Conservation (phyloP, 2,888 invertebrate species). For the Erebia aethiops region DNA sequence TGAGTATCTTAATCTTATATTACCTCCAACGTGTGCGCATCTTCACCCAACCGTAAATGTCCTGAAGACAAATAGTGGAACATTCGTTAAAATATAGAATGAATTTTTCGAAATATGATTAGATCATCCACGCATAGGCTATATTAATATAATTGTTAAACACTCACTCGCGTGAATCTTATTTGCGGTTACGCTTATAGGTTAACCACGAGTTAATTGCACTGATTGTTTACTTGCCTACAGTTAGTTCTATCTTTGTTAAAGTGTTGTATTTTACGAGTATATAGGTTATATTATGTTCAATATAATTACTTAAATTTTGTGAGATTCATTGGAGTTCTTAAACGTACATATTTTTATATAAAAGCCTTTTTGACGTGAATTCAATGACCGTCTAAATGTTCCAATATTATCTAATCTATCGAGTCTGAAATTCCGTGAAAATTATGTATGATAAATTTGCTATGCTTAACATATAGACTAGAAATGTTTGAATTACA, state of each 20-base stretch:
- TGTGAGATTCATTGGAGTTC: background rate
- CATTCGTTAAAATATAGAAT: constrained; percentile 23
- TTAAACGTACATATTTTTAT: background rate
- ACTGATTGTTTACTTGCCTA: background rate
- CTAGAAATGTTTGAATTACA: too few species aligned
- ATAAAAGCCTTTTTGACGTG: background rate
- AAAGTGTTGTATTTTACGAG: background rate
- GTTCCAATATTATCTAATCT: too few species aligned
- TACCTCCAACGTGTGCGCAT: constrained; percentile 41
- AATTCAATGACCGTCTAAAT: too few species aligned
- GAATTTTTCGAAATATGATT: background rate
- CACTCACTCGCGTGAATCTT: background rate
- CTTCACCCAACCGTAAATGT: constrained; percentile 42
- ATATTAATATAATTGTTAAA: background rate
- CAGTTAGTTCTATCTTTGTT: background rate
- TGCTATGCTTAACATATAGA: too few species aligned
- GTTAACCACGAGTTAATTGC: too few species aligned
- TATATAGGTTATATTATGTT: background rate
- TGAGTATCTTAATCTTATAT: constrained; percentile 30
- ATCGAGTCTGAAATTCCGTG: too few species aligned
- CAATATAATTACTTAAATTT: background rate
- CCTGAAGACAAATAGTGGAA: constrained; percentile 40
- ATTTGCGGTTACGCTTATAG: too few species aligned
- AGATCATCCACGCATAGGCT: background rate
- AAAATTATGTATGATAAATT: too few species aligned